Base-by-base conservation (phyloP, 2,888 invertebrate genomes). In the Plemyria rubiginata region DNA sequence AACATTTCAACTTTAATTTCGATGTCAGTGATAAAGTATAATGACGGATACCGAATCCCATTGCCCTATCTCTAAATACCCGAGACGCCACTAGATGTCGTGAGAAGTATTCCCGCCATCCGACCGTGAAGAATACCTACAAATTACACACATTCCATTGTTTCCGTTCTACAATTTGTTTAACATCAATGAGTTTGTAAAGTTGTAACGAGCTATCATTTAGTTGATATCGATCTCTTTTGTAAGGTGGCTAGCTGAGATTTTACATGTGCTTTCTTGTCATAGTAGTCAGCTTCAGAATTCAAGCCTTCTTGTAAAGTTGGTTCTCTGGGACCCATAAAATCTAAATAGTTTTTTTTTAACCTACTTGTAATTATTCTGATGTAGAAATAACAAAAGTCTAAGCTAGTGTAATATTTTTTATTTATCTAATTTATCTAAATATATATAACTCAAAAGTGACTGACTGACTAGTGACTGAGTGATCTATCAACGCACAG, bases 71-170 rank as follows among this genome's bases (percentile, higher is more conserved):
- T 43, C 48, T 28, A 62, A 62, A 56, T 52, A 55, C 52, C 32
- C 36, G 38, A 43, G 16, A 51, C 50, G 48, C 49, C 38, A 58
- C 57, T 57, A 40, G 60, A 36, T 56, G 32, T 40, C 64, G 65
- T 65, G 65, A 41, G 65, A 65, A 60, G 4, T 29, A 55, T 16
- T 56, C 38, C 36, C 38, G 41, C 45, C 50, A 41, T 9, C 54
- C 57, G 38, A 58, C 28, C 65, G 60, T 54, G 64, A 54, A 52
- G 15, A 16, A 57, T 55, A 63, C 57, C 67, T 54, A 66, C 68
- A 66, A 66, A 68, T 66, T 68, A 68, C 49, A 55, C 49, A 50
- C 49, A 55, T 57, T 57, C 65, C 54, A 60, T 70, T 68, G 66
- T 68, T 70, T 66, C 60, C 45, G 13, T 41, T 51, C 59, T 55